Evolutionary conservation across 1,140 invertebrate species (phyloP).

Genomic region (Ips nitidus): DNA sequence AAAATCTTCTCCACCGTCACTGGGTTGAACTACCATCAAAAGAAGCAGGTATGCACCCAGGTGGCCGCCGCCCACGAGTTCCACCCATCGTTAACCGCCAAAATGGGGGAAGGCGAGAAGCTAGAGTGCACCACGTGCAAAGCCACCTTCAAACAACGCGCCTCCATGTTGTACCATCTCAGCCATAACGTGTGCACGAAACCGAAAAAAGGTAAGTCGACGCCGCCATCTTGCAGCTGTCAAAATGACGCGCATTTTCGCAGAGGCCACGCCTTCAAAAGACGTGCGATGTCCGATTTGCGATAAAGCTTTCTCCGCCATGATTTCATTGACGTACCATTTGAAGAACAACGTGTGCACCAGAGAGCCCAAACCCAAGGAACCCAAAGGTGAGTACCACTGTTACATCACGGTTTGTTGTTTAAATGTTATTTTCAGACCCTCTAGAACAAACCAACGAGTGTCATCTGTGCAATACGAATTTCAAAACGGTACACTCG

Average conservation of each 20-base stretch:
- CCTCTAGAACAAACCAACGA: background rate
- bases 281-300: conserved; percentile 12
- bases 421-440: background rate
- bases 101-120: no score
- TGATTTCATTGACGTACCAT: conserved; percentile 10
- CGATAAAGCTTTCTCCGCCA: conserved; percentile 19
- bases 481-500: conserved; percentile 14
- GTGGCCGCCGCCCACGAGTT: background rate
- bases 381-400: background rate
- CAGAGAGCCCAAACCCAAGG: conserved; percentile 9
- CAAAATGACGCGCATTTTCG: no score
- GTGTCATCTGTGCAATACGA: conserved; percentile 16
- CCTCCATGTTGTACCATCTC: conserved; percentile 22
- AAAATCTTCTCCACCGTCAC: conserved; percentile 18
- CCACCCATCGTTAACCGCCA: no score
- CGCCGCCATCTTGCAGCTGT: background rate
- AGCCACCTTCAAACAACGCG: conserved; percentile 15
- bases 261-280: no score
- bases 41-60: conserved; percentile 13
- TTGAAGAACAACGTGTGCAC: conserved; percentile 14
- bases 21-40: conserved; percentile 22
- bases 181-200: conserved; percentile 27
- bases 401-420: no score
- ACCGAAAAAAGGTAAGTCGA: conserved; percentile 19
- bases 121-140: conserved; percentile 20